Evolutionary conservation across 2,797 vertebrate species (phyloP), one percentile per base, ranked within the genome.

Genomic region (Hippoglossus hippoglossus): DNA sequence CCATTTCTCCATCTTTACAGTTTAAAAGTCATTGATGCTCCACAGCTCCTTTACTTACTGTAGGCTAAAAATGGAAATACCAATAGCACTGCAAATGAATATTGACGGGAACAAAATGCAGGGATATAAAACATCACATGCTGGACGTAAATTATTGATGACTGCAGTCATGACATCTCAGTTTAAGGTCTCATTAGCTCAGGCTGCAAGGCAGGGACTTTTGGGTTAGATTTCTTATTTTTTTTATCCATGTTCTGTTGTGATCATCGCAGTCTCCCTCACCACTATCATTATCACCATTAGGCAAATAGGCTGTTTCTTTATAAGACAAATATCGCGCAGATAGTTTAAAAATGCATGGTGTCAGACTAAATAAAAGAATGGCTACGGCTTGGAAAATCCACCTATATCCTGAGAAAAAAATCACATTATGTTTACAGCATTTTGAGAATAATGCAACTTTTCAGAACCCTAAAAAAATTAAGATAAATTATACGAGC

Each of bases 91-190:
- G 54, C 54, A 67, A 68, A 73, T 73, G 26, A 59, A 26, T 67
- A 50, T 52, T 69, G 65, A 66, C 53, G 34, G 53, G 53, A 58
- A 63, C n/a, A 49, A 63, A 73, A 67, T 13, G 26, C 54, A 61
- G 54, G 28, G 15, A 57, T 60, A 51, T 61, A 34, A 51, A 79
- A 60, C 16, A 46, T 19, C 18, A 26, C 44, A 55, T 67, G 55
- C 31, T 60, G 36, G 26, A n/a, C 16, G 13, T 75, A 25, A 67
- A 78, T 69, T 66, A 76, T 63, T 77, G 55, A 80, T 63, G 52
- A 56, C 28, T 70, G 55, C 47, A 67, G 67, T 67, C 57, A 54
- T 70, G 70, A 73, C 44, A 46, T 46, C 18, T 19, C 16, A 46
- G 15, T 46, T 3, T 46, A 67, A 62, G 34, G 28, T 19, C 49